These are phyloP conservation scores for Agonopterix arenella DNA, from an alignment of 2,888 invertebrate species.

Conservation along the genomic window DNA sequence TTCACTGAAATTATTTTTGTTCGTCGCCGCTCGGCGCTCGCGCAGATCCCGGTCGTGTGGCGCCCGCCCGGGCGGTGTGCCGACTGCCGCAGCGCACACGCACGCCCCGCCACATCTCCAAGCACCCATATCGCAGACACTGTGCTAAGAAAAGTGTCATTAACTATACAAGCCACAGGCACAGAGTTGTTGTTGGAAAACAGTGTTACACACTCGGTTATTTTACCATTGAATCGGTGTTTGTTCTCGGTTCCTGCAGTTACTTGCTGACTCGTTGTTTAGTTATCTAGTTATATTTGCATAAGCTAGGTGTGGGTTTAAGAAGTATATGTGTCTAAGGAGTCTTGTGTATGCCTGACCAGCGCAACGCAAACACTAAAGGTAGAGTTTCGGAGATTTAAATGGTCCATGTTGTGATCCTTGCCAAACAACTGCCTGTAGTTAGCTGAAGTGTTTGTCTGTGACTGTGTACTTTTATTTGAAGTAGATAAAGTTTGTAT, in stretches of 20 bases:
- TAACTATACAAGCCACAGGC: neutral
- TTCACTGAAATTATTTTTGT: constrained; percentile 55
- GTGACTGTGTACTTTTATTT: no score
- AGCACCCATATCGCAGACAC: neutral
- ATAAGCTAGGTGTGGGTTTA: no score
- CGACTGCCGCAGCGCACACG: constrained; percentile 56
- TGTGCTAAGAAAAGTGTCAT: neutral
- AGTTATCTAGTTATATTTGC: no score
- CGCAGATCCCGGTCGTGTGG: constrained; percentile 75
- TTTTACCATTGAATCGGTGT: neutral
- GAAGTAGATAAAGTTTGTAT: no score
- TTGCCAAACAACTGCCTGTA: no score
- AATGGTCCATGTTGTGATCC: no score
- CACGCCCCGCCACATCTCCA: constrained; percentile 7
- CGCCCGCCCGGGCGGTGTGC: constrained; percentile 75
- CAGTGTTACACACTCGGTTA: neutral
- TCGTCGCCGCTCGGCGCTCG: constrained; percentile 57
- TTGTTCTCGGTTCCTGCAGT: neutral
- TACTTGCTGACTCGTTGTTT: neutral
- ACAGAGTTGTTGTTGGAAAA: neutral
- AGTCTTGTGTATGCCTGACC: no score
- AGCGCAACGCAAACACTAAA: no score
- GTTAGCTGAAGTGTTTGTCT: no score
- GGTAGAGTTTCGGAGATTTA: no score
- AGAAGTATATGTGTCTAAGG: no score